Base-by-base conservation (phyloP, 2,888 invertebrate genomes). In the Stenchaetothrips biformis region DNA sequence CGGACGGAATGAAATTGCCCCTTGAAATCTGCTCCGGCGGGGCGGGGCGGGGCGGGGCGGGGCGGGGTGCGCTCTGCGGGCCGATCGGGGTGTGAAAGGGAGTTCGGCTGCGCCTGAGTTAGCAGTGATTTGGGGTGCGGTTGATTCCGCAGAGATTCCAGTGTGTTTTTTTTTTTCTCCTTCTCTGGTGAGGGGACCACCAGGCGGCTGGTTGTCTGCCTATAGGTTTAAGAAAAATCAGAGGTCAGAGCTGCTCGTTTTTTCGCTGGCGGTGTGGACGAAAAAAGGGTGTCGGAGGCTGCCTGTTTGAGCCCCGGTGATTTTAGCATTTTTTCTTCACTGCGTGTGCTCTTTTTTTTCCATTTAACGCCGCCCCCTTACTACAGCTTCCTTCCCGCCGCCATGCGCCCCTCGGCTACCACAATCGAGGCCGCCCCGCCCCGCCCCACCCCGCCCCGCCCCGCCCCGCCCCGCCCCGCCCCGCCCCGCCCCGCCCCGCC, bases 1-100 rank as follows among this genome's bases (percentile, higher is more conserved):
- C 21, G n/a, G 67, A 67, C 67, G 21, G 67, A 67, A 67, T 67
- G 67, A 67, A 67, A 67, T 67, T 67, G 67, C 67, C 67, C 67
- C 67, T 67, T 67, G 67, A 67, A 67, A 67, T 67, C 67, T 62
- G 67, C 7, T n/a, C 67, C 21, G 21, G 6, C 4, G 67, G 67
- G 67, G 67, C n/a, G 67, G 67, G 8, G 67, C 67, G 67, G 62
- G 18, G 62, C 2, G 13, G 62, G 18, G 2, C 2, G 62, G 62
- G 62, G 62, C 62, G 1, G 49, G 49, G 49, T 11, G 49, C 8
- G 49, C 49, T 7, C 49, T 16, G 62, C 62, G 62, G 7, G 21
- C 21, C 21, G 67, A 7, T 7, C 67, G 9, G 0, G 7, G 67
- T n/a, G n/a, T n/a, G n/a, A n/a, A n/a, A n/a, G n/a, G n/a, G n/a